Percentiles rank a stretch among this genome's conserved stretches.
Conservation (phyloP, 1,140 invertebrate genomes). For the Pogonus chalceus region DNA sequence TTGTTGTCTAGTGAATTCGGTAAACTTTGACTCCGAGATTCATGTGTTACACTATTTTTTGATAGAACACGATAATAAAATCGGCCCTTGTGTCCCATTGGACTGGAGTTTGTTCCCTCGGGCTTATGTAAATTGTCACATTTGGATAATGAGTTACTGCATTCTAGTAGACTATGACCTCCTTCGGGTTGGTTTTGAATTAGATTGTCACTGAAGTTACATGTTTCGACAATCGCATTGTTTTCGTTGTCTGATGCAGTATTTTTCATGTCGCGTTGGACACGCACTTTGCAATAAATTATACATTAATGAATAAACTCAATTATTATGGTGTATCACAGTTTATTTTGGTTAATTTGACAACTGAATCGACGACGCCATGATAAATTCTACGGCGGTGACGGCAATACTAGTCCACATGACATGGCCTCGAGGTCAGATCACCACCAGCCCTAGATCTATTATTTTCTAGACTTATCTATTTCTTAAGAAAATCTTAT, state of each 20-base stretch:
- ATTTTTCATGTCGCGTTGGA: slow-evolving; percentile 16
- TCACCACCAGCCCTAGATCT: no score
- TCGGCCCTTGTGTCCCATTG: slow-evolving; percentile 21
- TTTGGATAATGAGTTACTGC: slow-evolving; percentile 9
- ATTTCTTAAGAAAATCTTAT: no score
- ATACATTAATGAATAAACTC: neutral
- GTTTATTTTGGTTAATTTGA: slow-evolving; percentile 2
- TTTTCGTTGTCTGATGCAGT: slow-evolving; percentile 15
- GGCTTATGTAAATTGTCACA: slow-evolving; percentile 14
- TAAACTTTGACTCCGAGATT: slow-evolving; percentile 23
- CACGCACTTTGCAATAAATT: neutral
- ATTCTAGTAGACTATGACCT: slow-evolving; percentile 14
- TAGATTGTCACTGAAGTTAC: slow-evolving; percentile 13
- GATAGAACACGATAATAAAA: slow-evolving; percentile 18
- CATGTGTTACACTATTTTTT: slow-evolving; percentile 15
- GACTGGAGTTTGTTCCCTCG: slow-evolving; percentile 15
- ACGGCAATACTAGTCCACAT: no score
- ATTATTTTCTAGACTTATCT: no score
- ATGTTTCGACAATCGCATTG: slow-evolving; percentile 15
- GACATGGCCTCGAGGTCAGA: no score
- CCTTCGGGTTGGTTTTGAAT: slow-evolving; percentile 11
- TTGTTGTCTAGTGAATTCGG: slow-evolving; percentile 20
- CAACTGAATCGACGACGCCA: neutral
- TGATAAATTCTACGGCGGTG: slow-evolving; percentile 4
- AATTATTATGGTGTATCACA: neutral